Base-by-base conservation (phyloP, 2,797 vertebrate species). In the Ibycter americanus region DNA sequence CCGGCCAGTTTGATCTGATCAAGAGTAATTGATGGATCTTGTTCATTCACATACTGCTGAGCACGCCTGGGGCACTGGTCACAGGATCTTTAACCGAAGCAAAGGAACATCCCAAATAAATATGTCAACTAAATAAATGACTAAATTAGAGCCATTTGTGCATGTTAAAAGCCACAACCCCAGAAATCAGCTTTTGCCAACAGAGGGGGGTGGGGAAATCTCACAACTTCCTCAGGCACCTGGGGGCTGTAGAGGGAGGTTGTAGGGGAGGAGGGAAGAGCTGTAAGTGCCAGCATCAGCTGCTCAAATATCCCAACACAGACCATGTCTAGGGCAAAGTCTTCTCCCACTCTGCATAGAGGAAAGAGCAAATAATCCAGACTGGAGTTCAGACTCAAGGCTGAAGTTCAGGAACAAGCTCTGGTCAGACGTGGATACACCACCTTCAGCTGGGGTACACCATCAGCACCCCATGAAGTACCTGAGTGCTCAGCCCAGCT, bases 51-150 rank as follows among this genome's bases (percentile, higher is more conserved):
- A 26, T 96, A 93, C 92, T 95, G 96, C 94, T 95, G 87, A 97
- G 95, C 85, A 74, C 3, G 96, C 90, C 91, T 90, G 77, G 93
- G 90, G 96, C 90, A 72, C 71, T 92, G 93, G 93, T 87, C 95
- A 94, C n/a, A 68, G 56, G 84, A 95, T 96, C 95, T 93, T 96
- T 96, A 92, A 95, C 84, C 94, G 96, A 96, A 96, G 92, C 87
- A 96, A 92, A 97, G 93, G 82, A 96, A 96, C 95, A 93, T 92
- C 95, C 94, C 95, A 97, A 97, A 97, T 97, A 97, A 97, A 97
- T 92, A 96, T 96, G 94, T 97, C 97, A 97, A 96, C 96, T 97
- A 97, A 97, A 98, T 98, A 97, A 96, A 97, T 97, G 94, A 97
- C 97, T 97, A 96, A 97, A 95, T 97, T 95, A 98, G 93, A 82